Evolutionary conservation across 1,140 invertebrate genomes (phyloP), one percentile per base, ranked within the genome.

Genomic region (Akabosia matsudoensis): DNA sequence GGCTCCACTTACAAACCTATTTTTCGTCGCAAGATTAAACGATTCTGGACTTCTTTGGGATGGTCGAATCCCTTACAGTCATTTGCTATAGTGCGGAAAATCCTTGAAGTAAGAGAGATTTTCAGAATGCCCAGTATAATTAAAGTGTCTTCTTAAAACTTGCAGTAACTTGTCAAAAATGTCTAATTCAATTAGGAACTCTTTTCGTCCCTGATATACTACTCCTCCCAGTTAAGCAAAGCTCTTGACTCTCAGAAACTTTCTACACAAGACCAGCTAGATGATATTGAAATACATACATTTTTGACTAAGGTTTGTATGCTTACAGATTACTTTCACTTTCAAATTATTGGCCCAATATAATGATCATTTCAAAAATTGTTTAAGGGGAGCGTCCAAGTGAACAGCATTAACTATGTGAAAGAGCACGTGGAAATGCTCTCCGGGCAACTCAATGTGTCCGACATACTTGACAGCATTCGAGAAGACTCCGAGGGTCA

Each of bases 351-450:
- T 14, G 16, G 4, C 26, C 54, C 26, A 45, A 45, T 45, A 10
- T 45, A 7, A 45, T 45, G 37, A 45, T 45, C n/a, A n/a, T 45
- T 45, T 10, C 37, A 45, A 61, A 13, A 61, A 7, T 24, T 24
- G 10, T 7, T 10, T 61, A 16, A 67, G 61, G 61, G 7, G 7
- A 30, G 61, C n/a, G 31, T 22, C 28, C 26, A 7, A 67, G 31
- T 67, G 7, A 67, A 67, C 61, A 67, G 31, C n/a, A 67, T 67
- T 7, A 67, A 67, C 28, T 67, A 67, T n/a, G 61, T 67, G 4
- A 67, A 67, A 31, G 61, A 67, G 22, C 61, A 67, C 4, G 61
- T 67, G 1, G 61, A 67, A 30, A n/a, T 67, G 7, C 28, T 67
- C 13, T 10, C 61, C 28, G 4, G 7, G 22, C 61, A 67, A 30